These are phyloP conservation scores for Indri indri DNA, from an alignment of 2,113 vertebrate genomes.

Conservation along the genomic window DNA sequence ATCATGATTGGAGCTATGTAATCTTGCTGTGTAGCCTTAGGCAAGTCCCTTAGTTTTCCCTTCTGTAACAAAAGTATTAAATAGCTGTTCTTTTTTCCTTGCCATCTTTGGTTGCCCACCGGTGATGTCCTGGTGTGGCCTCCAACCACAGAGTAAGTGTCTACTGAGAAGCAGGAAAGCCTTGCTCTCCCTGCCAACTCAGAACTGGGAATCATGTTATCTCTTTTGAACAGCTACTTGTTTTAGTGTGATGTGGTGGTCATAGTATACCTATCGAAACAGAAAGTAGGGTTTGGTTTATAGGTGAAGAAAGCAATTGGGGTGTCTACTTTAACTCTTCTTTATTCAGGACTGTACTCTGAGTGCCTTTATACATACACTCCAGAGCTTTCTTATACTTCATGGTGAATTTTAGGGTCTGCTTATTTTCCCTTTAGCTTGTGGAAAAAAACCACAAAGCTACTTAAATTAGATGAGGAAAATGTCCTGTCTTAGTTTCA, in stretches of 20 bases:
- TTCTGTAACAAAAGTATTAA: not conserved
- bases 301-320: not conserved
- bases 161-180: not conserved
- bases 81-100: not conserved
- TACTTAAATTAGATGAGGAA: slow-evolving; percentile 12
- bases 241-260: not conserved
- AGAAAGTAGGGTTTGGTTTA: slow-evolving; percentile 36
- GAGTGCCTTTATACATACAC: not conserved
- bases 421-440: slow-evolving; percentile 26
- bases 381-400: not conserved
- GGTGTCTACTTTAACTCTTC: not conserved
- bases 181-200: not conserved
- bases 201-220: not conserved
- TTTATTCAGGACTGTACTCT: not conserved
- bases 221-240: not conserved
- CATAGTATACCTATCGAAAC: not conserved
- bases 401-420: not conserved
- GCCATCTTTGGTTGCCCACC: not conserved
- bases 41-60: not conserved
- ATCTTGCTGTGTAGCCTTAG: not conserved
- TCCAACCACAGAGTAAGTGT: not conserved
- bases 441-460: not conserved
- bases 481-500: not conserved
- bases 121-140: not conserved
- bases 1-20: not conserved